Conservation (phyloP, 1,140 invertebrate species). For the Penaeus japonicus region DNA sequence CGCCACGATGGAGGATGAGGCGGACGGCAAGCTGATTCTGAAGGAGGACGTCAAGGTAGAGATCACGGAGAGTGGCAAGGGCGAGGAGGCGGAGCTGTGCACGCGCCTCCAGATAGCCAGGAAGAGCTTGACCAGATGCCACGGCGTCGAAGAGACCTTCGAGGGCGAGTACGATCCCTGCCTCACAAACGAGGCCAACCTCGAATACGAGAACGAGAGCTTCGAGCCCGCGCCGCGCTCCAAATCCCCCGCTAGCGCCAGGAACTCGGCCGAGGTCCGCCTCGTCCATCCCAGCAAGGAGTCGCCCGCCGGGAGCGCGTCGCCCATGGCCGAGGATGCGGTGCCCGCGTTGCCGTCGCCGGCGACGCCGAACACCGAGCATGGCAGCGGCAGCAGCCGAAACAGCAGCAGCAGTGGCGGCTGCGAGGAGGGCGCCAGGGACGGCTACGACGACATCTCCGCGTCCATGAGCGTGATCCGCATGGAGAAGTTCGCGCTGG, state of each 20-base stretch:
- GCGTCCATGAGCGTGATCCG: constrained; percentile 53
- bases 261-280: neutral
- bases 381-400: constrained; percentile 28
- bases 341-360: neutral
- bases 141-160: constrained; percentile 32
- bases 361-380: constrained; percentile 21
- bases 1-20: constrained; percentile 32
- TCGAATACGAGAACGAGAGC: constrained; percentile 32
- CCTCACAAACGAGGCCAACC: neutral
- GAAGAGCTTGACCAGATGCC: constrained; percentile 41
- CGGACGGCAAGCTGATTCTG: constrained; percentile 28
- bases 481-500: constrained; percentile 54
- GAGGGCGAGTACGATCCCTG: constrained; percentile 38
- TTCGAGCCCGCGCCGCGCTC: neutral
- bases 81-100: constrained; percentile 23
- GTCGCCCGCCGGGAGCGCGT: neutral
- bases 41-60: constrained; percentile 30
- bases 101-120: constrained; percentile 39
- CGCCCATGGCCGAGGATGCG: neutral
- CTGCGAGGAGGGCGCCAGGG: neutral
- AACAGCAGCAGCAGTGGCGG: neutral
- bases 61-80: neutral
- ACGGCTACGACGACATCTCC: constrained; percentile 39
- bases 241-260: neutral
- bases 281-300: neutral